Evolutionary conservation across 2,888 invertebrate species (phyloP).

Genomic region (Emmelina monodactyla): DNA sequence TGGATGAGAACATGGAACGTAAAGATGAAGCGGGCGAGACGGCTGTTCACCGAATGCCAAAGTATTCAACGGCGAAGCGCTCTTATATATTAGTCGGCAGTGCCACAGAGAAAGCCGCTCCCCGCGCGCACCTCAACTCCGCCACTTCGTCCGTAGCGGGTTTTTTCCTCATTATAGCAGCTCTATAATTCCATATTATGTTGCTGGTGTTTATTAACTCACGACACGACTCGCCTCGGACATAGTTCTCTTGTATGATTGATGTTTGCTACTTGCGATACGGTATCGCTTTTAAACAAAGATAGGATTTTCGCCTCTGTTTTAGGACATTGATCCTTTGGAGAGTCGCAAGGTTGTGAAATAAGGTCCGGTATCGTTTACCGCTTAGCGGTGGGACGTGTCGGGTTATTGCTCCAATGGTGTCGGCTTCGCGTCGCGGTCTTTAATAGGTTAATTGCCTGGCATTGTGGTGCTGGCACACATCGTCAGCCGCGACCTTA

Average conservation of each 20-base stretch:
- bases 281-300: neutral
- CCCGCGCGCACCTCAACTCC: constrained; percentile 44
- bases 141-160: constrained; percentile 47
- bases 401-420: constrained; percentile 47
- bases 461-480: constrained; percentile 62
- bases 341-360: neutral
- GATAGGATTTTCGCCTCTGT: no score
- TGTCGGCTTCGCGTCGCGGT: constrained; percentile 41
- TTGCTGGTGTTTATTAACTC: constrained; percentile 39
- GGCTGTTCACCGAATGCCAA: constrained; percentile 65
- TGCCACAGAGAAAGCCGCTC: constrained; percentile 60
- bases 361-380: constrained; percentile 22
- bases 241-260: neutral
- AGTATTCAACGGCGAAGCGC: constrained; percentile 55
- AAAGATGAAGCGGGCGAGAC: constrained; percentile 55
- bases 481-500: constrained; percentile 58
- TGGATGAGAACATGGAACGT: constrained; percentile 27
- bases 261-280: neutral
- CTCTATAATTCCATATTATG: constrained; percentile 50
- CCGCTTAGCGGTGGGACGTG: constrained; percentile 33
- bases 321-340: no score
- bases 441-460: constrained; percentile 63
- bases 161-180: constrained; percentile 58
- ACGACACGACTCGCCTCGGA: no score
- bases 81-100: constrained; percentile 55